These are phyloP conservation scores for Embidobia sp. DNA, from an alignment of 2,888 invertebrate species.

Conservation along the genomic window DNA sequence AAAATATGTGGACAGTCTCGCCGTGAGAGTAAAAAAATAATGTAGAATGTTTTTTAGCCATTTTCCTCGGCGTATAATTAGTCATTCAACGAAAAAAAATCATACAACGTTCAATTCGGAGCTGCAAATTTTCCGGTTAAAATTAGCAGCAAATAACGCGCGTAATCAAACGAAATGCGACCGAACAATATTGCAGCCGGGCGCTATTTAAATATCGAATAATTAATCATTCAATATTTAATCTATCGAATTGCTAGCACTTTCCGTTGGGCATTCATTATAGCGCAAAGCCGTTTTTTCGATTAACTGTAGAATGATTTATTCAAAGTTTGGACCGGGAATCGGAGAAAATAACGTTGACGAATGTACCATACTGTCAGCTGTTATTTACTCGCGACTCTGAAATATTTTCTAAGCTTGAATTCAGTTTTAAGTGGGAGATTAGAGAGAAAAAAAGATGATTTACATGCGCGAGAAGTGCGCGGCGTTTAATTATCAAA, in stretches of 20 bases:
- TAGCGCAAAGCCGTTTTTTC: not conserved
- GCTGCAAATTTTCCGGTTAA: too few species aligned
- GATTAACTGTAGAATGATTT: constrained; percentile 15
- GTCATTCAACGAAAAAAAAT: too few species aligned
- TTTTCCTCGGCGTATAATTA: too few species aligned
- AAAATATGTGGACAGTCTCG: too few species aligned
- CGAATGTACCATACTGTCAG: constrained; percentile 29
- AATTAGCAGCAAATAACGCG: too few species aligned
- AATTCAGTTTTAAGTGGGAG: constrained; percentile 43
- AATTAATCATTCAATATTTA: constrained; percentile 6
- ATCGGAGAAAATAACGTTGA: constrained; percentile 46
- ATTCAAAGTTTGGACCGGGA: constrained; percentile 30
- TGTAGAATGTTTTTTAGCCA: too few species aligned
- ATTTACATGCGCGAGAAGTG: not conserved
- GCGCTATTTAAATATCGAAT: not conserved
- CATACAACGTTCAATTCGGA: too few species aligned
- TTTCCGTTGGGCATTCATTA: constrained; percentile 3
- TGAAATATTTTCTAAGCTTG: constrained; percentile 23
- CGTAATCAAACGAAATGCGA: too few species aligned
- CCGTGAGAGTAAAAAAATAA: too few species aligned
- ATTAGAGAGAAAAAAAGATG: constrained; percentile 21
- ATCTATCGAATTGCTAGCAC: constrained; percentile 5
- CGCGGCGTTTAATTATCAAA: too few species aligned
- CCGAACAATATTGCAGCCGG: too few species aligned
- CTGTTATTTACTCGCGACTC: constrained; percentile 25